A percentile compares a stretch with the other conserved stretches of the same genome.
phyloP scores from a whole-genome alignment of 2,113 vertebrate species.

The Phodopus roborovskii region DNA sequence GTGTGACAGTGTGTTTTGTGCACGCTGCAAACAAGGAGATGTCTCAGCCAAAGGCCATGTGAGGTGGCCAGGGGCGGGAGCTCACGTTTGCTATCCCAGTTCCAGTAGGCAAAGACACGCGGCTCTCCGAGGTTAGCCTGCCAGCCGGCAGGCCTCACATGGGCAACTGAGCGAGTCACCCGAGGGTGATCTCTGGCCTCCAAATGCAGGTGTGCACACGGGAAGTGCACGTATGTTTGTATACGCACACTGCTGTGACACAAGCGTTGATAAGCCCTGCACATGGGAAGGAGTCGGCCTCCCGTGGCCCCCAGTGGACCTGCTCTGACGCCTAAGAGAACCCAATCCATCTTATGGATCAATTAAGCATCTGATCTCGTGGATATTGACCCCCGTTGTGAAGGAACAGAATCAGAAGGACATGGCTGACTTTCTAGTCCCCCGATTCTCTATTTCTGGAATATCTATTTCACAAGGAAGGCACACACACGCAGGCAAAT shows the following conservation, averaged over 20 bases:
- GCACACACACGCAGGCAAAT: neutral
- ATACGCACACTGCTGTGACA: neutral
- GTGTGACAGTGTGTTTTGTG: neutral
- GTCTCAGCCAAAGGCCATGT: neutral
- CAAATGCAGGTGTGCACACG: neutral
- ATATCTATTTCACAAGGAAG: neutral
- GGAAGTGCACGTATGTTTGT: neutral
- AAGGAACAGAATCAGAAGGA: neutral
- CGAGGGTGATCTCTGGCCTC: neutral
- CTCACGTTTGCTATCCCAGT: neutral
- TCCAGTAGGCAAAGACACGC: neutral
- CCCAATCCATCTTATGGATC: neutral
- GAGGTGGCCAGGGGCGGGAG: neutral
- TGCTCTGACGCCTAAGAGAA: neutral
- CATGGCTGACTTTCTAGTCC: neutral
- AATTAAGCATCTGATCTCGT: neutral
- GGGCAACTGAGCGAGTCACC: no score
- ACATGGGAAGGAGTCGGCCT: neutral
- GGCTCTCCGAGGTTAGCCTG: neutral
- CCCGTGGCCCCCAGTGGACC: neutral
- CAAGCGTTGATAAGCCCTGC: neutral
- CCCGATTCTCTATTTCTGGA: slow-evolving; percentile 36
- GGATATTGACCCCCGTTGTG: neutral
- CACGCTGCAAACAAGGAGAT: fast-evolving
- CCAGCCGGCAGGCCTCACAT: no score